Evolutionary conservation across 2,888 invertebrate species (phyloP).

Genomic region (Geophilus truncorum): DNA sequence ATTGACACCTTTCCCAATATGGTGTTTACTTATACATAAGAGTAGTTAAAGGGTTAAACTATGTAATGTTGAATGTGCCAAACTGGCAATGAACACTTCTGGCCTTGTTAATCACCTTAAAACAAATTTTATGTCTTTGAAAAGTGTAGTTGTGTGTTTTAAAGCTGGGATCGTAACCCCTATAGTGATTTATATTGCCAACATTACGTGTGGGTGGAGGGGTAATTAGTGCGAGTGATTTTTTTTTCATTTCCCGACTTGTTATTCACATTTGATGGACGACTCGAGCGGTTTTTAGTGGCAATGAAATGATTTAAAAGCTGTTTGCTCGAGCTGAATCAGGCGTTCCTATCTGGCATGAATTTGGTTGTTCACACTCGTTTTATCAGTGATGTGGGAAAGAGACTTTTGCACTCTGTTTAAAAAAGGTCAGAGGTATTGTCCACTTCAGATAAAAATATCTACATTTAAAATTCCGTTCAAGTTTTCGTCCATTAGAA

Average conservation of each 20-base stretch:
- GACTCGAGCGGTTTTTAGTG: background rate
- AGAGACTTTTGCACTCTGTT: background rate
- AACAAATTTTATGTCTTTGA: background rate
- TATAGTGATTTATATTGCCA: background rate
- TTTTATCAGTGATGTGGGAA: background rate
- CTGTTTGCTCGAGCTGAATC: background rate
- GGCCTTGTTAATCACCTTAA: background rate
- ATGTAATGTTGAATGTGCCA: too few relatives aligned
- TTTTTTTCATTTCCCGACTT: background rate
- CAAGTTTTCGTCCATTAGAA: too few relatives aligned
- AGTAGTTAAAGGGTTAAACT: too few relatives aligned
- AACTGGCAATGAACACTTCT: background rate
- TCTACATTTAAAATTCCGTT: background rate
- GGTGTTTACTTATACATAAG: background rate
- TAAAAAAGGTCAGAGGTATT: background rate
- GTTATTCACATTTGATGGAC: background rate
- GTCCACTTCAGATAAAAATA: background rate
- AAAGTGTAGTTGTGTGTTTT: background rate
- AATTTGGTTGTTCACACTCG: background rate
- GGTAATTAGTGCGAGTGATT: constrained; percentile 4
- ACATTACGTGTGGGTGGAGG: background rate
- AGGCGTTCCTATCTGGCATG: background rate
- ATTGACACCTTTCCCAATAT: constrained; percentile 3
- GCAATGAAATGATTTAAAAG: background rate
- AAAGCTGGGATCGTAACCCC: background rate